Percentiles rank a stretch among this genome's conserved stretches.
phyloP scores from a whole-genome alignment of 2,113 vertebrate genomes.

The Mystacornis crossleyi region DNA sequence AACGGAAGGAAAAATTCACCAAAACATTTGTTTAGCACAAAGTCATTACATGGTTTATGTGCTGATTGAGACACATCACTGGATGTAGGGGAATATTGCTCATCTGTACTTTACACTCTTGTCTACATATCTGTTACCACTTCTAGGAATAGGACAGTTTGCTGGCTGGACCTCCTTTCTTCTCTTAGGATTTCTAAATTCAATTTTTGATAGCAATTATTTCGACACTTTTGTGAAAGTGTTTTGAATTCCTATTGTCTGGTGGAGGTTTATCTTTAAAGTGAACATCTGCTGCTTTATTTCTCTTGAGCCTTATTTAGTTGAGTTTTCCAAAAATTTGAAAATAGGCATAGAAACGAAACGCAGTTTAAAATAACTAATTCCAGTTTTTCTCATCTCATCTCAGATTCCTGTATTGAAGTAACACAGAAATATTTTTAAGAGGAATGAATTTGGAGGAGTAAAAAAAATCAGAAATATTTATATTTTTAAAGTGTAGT shows the following conservation, averaged over 20 bases:
- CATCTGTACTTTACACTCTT: background rate
- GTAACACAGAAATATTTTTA: background rate
- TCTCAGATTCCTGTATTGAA: background rate
- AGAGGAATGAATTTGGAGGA: background rate
- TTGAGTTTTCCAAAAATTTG: background rate
- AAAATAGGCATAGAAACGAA: background rate
- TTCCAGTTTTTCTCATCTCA: background rate
- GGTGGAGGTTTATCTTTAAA: background rate
- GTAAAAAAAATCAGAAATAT: background rate
- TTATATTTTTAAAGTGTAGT: background rate
- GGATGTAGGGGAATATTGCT: rapidly evolving
- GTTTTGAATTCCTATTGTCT: background rate
- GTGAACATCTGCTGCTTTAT: background rate
- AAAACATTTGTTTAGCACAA: background rate
- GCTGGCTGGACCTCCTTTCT: background rate
- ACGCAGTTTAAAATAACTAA: background rate
- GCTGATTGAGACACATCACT: background rate
- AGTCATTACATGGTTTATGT: background rate
- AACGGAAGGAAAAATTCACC: background rate
- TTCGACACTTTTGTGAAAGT: background rate
- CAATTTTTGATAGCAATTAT: background rate
- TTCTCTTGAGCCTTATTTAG: background rate
- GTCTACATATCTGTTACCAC: background rate
- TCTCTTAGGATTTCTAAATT: background rate
- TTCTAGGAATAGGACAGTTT: background rate